phyloP scores from a whole-genome alignment of 2,113 vertebrate species.

The Passer montanus region DNA sequence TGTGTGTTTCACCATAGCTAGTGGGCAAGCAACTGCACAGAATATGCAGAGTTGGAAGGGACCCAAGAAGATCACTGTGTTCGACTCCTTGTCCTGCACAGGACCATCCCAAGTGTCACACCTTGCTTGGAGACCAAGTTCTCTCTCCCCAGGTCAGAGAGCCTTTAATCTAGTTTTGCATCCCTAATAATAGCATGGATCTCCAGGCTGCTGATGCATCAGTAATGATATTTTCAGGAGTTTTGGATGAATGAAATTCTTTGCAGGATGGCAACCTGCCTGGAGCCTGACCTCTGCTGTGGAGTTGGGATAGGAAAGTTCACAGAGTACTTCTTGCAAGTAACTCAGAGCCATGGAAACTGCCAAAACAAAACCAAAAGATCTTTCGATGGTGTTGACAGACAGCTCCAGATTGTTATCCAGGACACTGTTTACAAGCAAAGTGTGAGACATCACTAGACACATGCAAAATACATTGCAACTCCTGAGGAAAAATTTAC shows the following conservation, averaged over 20 bases:
- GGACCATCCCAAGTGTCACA: background rate
- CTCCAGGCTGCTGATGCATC: background rate
- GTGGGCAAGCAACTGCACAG: background rate
- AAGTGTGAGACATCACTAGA: background rate
- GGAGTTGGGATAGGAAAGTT: background rate
- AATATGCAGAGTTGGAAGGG: background rate
- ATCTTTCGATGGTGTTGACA: background rate
- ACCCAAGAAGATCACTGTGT: background rate
- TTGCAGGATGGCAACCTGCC: background rate
- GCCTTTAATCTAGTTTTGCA: background rate
- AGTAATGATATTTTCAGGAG: background rate
- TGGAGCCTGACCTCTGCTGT: accelerated
- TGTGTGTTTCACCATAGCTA: background rate
- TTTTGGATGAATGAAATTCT: background rate
- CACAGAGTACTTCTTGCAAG: background rate
- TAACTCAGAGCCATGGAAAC: background rate
- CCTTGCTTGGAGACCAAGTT: background rate
- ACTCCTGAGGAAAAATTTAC: background rate
- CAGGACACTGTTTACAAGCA: accelerated
- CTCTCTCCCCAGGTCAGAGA: background rate
- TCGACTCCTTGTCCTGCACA: background rate
- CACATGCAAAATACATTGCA: background rate
- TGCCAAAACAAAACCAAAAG: background rate
- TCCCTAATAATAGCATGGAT: background rate
- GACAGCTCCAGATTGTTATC: background rate